Evolutionary conservation across 2,888 invertebrate species (phyloP), one percentile per base, ranked within the genome.

Genomic region (Euproctis similis): DNA sequence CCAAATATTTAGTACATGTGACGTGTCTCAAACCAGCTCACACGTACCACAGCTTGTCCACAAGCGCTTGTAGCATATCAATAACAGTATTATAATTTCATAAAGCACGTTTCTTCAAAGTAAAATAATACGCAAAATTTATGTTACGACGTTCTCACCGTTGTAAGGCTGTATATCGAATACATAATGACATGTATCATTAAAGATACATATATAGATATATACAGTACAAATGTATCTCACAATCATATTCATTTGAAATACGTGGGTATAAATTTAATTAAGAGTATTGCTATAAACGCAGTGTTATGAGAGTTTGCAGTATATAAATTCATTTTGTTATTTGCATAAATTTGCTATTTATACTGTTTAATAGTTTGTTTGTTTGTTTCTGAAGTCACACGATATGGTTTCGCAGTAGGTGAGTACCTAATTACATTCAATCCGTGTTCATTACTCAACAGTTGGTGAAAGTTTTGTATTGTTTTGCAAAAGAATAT

Each of bases 111-210:
- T 64, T 74, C 81, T n/a, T 81, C 81, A 74, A 68, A 75, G 67
- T 80, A 80, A 80, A n/a, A 81, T 82, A 82, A 84, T 84, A 81
- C 81, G 81, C 81, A 73, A 84, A 84, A 82, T 84, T 82, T 82
- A 84, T 84, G 82, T 81, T 81, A 78, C 76, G 75, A 76, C 71
- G 76, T 81, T 84, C 82, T 80, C 82, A 81, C 81, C 77, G 78
- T 73, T 68, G 65, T 58, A 58, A 55, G 56, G 50, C 59, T 65
- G 60, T 63, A 54, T 67, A 49, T 59, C 67, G 82, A 77, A 84
- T 84, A 66, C 75, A 50, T 75, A 74, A 81, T 75, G 56, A 59
- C 60, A 45, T 44, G 57, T n/a, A n/a, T 68, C 69, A 72, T 73
- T 46, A 53, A 56, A n/a, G n/a, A n/a, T n/a, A n/a, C n/a, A n/a